Percentiles rank a stretch among this genome's conserved stretches.
Conservation (phyloP, 2,113 vertebrate species). For the Ceyx cyanopectus region DNA sequence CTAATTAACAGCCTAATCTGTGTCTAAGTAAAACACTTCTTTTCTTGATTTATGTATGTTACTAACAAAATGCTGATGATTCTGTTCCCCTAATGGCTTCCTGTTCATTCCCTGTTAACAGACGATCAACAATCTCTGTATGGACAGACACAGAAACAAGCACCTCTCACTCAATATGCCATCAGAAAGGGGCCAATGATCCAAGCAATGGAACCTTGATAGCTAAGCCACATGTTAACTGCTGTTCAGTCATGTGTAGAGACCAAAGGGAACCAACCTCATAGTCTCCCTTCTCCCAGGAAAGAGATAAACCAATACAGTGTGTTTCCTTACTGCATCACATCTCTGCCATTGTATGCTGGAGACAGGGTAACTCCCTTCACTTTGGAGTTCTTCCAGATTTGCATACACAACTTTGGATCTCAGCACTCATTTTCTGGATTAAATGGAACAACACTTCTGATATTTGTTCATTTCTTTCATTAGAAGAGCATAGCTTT, state of each 20-base stretch:
- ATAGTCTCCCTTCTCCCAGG: not conserved
- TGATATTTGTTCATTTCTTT: not conserved
- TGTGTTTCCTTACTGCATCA: not conserved
- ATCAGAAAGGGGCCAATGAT: not conserved
- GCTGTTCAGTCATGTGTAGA: not conserved
- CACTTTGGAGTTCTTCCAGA: not conserved
- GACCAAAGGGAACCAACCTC: not conserved
- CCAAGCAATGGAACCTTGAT: not conserved
- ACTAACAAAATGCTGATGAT: not conserved
- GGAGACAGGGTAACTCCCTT: not conserved
- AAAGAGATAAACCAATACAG: not conserved
- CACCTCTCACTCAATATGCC: not conserved
- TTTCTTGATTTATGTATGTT: not conserved
- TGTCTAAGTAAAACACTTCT: not conserved
- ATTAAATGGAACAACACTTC: conserved; percentile 36
- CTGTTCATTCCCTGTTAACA: conserved; percentile 41
- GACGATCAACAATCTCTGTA: conserved; percentile 17
- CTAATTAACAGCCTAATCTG: conserved; percentile 47
- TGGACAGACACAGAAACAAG: not conserved
- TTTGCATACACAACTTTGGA: not conserved
- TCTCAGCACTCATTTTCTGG: conserved; percentile 19
- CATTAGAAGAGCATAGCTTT: conserved; percentile 56
- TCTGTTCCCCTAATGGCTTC: conserved; percentile 1
- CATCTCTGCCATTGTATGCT: not conserved
- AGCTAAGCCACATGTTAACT: not conserved